Percentiles rank a stretch among this genome's conserved stretches.
phyloP scores from a whole-genome alignment of 1,140 invertebrate genomes.

The Heliconius congener region DNA sequence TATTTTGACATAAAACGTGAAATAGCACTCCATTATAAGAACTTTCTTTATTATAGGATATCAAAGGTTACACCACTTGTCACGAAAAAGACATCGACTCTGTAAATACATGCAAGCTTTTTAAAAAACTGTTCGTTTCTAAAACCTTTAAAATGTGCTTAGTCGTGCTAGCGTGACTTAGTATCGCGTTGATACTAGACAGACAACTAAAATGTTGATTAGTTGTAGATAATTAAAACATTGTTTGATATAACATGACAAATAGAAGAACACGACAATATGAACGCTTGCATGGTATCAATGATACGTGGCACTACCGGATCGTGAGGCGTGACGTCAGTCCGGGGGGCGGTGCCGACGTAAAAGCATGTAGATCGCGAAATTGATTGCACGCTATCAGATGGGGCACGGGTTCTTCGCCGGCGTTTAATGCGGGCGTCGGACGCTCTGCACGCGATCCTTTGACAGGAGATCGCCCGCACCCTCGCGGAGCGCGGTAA shows the following conservation, averaged over 20 bases:
- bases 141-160: conserved; percentile 76
- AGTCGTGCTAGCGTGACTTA: conserved; percentile 78
- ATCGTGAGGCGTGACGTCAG: conserved; percentile 73
- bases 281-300: conserved; percentile 54
- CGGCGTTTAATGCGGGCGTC: conserved; percentile 77
- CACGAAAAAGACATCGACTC: conserved; percentile 69
- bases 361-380: conserved; percentile 80
- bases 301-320: conserved; percentile 67
- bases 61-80: conserved; percentile 65
- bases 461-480: conserved; percentile 75
- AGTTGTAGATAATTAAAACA: conserved; percentile 24
- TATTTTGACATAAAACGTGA: conserved; percentile 8
- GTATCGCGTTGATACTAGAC: conserved; percentile 53
- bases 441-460: conserved; percentile 71
- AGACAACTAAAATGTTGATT: conserved; percentile 65
- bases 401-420: conserved; percentile 78
- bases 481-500: conserved; percentile 67
- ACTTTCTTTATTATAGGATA: conserved; percentile 48
- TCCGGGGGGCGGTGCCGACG: conserved; percentile 72
- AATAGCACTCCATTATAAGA: conserved; percentile 18
- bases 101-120: conserved; percentile 75
- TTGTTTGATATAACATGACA: no score
- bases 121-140: conserved; percentile 75
- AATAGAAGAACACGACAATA: no score
- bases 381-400: conserved; percentile 81